Evolutionary conservation across 2,888 invertebrate species (phyloP).

Genomic region (Hetaerina titia): DNA sequence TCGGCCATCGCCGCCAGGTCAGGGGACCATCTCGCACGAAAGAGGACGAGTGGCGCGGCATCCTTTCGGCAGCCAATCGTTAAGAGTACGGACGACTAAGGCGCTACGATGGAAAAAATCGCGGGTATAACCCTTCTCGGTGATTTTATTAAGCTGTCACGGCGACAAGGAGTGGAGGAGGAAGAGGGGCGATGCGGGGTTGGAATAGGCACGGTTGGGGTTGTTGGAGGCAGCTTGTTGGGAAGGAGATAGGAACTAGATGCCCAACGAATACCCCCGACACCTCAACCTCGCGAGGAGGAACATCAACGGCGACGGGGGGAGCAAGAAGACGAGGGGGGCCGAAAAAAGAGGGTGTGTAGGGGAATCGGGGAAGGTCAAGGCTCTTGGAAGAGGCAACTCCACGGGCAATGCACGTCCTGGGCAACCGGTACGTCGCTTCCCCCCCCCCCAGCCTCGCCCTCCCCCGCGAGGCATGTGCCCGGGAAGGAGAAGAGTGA

Average conservation of each 20-base stretch:
- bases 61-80: not conserved
- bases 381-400: slow-evolving; percentile 42
- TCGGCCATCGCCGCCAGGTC: too few relatives aligned
- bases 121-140: too few relatives aligned
- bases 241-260: not conserved
- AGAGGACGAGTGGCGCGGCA: not conserved
- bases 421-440: not conserved
- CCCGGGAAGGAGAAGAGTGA: not conserved
- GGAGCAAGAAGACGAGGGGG: too few relatives aligned
- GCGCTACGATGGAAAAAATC: not conserved
- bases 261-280: not conserved
- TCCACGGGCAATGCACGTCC: slow-evolving; percentile 43
- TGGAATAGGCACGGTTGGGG: too few relatives aligned
- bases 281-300: not conserved
- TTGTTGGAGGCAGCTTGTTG: too few relatives aligned
- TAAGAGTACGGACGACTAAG: not conserved
- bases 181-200: too few relatives aligned
- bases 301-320: not conserved
- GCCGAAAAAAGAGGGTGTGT: not conserved
- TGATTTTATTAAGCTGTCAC: too few relatives aligned
- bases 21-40: not conserved
- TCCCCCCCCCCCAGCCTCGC: not conserved
- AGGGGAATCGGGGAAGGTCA: slow-evolving; percentile 57
- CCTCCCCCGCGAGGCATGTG: not conserved
- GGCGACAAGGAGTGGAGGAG: not conserved